Conservation (phyloP, 2,113 vertebrate species). For the Ifrita kowaldi region DNA sequence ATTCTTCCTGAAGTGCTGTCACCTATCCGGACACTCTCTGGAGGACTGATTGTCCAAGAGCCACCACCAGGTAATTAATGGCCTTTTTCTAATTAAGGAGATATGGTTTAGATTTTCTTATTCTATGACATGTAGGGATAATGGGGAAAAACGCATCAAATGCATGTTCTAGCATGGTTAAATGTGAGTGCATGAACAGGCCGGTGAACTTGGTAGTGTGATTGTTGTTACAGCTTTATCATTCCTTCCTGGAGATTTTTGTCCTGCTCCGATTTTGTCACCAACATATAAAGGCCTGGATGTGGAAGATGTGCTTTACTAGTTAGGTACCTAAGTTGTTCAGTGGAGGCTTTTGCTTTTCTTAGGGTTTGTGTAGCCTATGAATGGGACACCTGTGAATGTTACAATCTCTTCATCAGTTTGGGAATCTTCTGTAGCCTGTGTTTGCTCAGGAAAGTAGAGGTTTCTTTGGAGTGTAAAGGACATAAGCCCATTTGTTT, state of each 20-base stretch:
- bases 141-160: neutral
- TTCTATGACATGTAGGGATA: neutral
- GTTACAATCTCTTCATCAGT: neutral
- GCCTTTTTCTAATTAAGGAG: neutral
- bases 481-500: neutral
- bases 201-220: accelerated
- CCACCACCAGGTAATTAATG: conserved; percentile 75
- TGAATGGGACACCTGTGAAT: neutral
- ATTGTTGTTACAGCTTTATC: neutral
- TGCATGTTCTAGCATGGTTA: neutral
- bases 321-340: neutral
- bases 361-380: neutral
- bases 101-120: neutral
- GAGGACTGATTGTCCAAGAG: conserved; percentile 63
- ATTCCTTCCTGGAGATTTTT: neutral
- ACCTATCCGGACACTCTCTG: conserved; percentile 81
- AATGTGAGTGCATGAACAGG: neutral
- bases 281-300: neutral
- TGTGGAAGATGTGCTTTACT: neutral
- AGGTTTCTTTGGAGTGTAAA: neutral
- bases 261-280: neutral
- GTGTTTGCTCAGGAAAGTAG: neutral
- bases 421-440: neutral
- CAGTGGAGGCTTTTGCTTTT: neutral
- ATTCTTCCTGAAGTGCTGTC: conserved; percentile 69